Percentiles rank a stretch among this genome's conserved stretches.
Conservation (phyloP, 2,888 invertebrate genomes). For the Aquatica leii region DNA sequence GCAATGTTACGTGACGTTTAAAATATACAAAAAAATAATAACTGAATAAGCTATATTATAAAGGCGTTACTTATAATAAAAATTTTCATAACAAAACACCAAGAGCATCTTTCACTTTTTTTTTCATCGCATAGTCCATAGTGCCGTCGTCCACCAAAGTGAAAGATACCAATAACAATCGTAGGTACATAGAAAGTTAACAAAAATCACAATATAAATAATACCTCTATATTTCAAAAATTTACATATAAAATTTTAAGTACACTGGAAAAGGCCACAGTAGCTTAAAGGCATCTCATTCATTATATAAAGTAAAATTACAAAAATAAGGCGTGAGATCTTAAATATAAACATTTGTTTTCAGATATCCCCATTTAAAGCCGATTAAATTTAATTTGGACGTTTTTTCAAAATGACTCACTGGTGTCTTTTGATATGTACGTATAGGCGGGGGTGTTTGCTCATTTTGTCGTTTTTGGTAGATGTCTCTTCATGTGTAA, state of each 20-base stretch:
- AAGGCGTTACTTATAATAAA: slow-evolving; percentile 7
- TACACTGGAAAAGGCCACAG: slow-evolving; percentile 40
- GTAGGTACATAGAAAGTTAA: slow-evolving; percentile 9
- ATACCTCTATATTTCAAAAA: slow-evolving; percentile 9
- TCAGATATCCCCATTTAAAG: slow-evolving; percentile 10
- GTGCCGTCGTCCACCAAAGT: background rate
- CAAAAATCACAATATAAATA: slow-evolving; percentile 14
- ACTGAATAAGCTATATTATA: slow-evolving; percentile 15
- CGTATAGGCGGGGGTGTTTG: too few relatives aligned
- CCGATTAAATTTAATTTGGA: slow-evolving; percentile 8
- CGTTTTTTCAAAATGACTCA: slow-evolving; percentile 14
- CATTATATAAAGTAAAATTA: slow-evolving; percentile 4
- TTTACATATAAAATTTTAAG: slow-evolving; percentile 29
- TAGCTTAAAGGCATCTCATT: slow-evolving; percentile 25
- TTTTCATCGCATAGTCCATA: background rate
- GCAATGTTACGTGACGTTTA: slow-evolving; percentile 48
- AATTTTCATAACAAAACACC: slow-evolving; percentile 4
- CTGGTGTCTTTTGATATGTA: slow-evolving; percentile 7
- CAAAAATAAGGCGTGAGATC: slow-evolving; percentile 20
- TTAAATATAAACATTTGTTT: slow-evolving; percentile 22
- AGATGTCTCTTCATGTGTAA: slow-evolving; percentile 96
- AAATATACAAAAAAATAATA: slow-evolving; percentile 34
- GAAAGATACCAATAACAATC: slow-evolving; percentile 5
- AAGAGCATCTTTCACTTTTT: slow-evolving; percentile 6
- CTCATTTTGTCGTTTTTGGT: slow-evolving; percentile 82